Conservation (phyloP, 2,888 invertebrate species). For the Archips crataeganus region DNA sequence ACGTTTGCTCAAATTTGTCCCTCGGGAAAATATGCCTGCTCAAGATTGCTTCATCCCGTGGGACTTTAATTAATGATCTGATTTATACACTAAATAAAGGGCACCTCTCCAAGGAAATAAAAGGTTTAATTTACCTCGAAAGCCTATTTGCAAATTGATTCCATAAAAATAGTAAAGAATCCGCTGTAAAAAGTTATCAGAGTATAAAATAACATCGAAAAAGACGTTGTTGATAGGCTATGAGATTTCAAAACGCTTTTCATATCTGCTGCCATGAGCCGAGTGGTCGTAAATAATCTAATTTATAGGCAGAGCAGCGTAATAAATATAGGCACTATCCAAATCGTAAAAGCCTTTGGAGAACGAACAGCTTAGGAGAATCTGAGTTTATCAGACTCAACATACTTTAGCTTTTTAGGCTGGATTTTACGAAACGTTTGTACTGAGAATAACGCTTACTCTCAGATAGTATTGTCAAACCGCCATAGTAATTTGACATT, state of each 20-base stretch:
- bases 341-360: slow-evolving; percentile 35
- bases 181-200: slow-evolving; percentile 8
- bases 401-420: slow-evolving; percentile 23
- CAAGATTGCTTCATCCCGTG: neutral
- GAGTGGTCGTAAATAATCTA: slow-evolving; percentile 37
- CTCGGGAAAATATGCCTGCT: slow-evolving; percentile 11
- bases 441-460: too few species aligned
- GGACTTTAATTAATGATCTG: slow-evolving; percentile 26
- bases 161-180: slow-evolving; percentile 1
- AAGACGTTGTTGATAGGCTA: slow-evolving; percentile 9
- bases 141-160: slow-evolving; percentile 13
- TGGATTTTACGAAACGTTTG: too few species aligned
- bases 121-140: slow-evolving; percentile 19
- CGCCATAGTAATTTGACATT: too few species aligned
- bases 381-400: slow-evolving; percentile 33
- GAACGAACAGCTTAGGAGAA: slow-evolving; percentile 18
- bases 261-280: slow-evolving; percentile 35
- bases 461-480: too few species aligned
- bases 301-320: slow-evolving; percentile 37
- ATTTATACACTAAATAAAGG: slow-evolving; percentile 19
- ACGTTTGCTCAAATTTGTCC: slow-evolving; percentile 12
- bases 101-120: slow-evolving; percentile 20
- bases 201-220: slow-evolving; percentile 1
- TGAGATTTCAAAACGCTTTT: slow-evolving; percentile 36
- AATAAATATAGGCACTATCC: slow-evolving; percentile 34